Conservation (phyloP, 2,113 vertebrate genomes). For the Leiothrix lutea region DNA sequence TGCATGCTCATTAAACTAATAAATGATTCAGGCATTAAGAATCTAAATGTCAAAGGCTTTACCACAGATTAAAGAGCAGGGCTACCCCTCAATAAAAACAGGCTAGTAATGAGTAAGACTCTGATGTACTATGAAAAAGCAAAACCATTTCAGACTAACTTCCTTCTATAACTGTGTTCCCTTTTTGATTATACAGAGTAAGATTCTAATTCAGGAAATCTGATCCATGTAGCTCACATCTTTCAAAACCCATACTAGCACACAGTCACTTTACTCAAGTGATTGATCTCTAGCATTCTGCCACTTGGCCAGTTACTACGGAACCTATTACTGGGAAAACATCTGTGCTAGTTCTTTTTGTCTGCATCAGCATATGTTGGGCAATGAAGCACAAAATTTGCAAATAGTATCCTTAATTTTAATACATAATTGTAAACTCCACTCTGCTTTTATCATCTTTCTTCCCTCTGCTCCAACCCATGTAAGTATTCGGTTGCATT, state of each 20-base stretch:
- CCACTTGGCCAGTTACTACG: neutral
- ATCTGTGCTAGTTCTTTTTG: neutral
- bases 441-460: neutral
- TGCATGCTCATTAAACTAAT: neutral
- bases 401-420: constrained; percentile 46
- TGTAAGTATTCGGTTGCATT: neutral
- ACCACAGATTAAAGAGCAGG: neutral
- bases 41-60: neutral
- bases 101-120: neutral
- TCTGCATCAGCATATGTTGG: constrained; percentile 12
- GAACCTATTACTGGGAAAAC: neutral
- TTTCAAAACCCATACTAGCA: neutral
- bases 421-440: neutral
- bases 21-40: neutral
- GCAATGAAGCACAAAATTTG: constrained; percentile 54
- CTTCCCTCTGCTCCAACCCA: neutral
- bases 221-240: neutral
- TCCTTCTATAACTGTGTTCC: neutral
- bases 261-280: neutral
- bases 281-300: neutral
- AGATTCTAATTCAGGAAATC: neutral
- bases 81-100: neutral
- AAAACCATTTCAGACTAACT: neutral
- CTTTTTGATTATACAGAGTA: neutral
- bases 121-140: neutral